Evolutionary conservation across 2,113 vertebrate genomes (phyloP), one percentile per base, ranked within the genome.

Genomic region (Tupaia tana): DNA sequence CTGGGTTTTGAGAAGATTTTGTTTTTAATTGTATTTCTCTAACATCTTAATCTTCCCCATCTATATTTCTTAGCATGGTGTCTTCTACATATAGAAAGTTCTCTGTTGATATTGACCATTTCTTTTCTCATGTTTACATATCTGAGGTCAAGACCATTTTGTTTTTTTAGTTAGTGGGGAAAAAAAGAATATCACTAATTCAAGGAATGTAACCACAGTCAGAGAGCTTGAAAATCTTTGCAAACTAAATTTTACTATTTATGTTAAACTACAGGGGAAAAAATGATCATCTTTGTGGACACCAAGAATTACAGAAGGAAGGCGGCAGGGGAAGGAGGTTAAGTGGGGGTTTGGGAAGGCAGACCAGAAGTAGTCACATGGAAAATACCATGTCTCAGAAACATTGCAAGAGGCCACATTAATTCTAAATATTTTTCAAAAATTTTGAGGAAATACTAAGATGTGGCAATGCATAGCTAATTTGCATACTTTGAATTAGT

Each of bases 141-240:
- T 67, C 34, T 94, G 31, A 90, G 71, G 80, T 13, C 8, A 90
- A 91, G n/a, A 24, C 3, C 67, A 52, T 19, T 63, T 75, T 43
- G 74, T 70, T 22, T 34, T 67, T 71, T 16, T 19, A 56, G 52
- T 88, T 52, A 2, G 11, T 71, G 20, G 70, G 20, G 70, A 22
- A 58, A 54, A 86, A 94, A 80, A 80, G 61, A 22, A 75, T 74
- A 87, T 66, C 73, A 84, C 77, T 80, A 80, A 52, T 90, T 86
- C 18, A 75, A 80, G 58, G 58, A 90, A 93, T 75, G 22, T 89
- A 92, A n/a, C 5, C 22, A 56, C 29, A 69, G 8, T 75, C 22
- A 75, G 74, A 71, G 24, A 67, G 15, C 52, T 61, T 34, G 29
- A 83, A 92, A 84, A 59, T 31, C 7, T 89, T 80, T 93, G 58